phyloP scores from a whole-genome alignment of 2,888 invertebrate species.

The Belgica antarctica region DNA sequence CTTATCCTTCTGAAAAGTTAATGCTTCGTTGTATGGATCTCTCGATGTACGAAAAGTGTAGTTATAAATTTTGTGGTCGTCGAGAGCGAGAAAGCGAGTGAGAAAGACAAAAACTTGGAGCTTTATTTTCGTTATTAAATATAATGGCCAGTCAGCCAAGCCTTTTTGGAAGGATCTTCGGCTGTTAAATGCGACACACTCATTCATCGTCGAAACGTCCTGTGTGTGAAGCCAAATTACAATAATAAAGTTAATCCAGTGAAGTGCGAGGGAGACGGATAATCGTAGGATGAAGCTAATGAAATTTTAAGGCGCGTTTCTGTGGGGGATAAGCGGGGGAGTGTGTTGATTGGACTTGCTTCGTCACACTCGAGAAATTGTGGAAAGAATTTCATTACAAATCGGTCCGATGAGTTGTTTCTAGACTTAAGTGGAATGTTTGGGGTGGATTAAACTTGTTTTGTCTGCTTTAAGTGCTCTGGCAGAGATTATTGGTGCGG shows the following conservation, averaged over 20 bases:
- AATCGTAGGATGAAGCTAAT: too few relatives aligned
- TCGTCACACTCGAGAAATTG: too few relatives aligned
- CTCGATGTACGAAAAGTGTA: not conserved
- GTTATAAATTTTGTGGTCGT: conserved; percentile 34
- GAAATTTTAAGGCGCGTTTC: too few relatives aligned
- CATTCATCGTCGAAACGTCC: not conserved
- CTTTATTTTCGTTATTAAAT: conserved; percentile 40
- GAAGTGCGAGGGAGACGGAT: not conserved
- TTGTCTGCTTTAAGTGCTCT: too few relatives aligned
- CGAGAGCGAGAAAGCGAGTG: conserved; percentile 4
- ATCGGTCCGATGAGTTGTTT: too few relatives aligned
- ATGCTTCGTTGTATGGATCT: conserved; percentile 18
- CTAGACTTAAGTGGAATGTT: too few relatives aligned
- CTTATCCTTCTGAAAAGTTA: conserved; percentile 41
- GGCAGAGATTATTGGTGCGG: too few relatives aligned
- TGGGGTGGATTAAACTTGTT: too few relatives aligned
- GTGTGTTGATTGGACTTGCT: too few relatives aligned
- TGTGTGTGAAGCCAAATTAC: too few relatives aligned
- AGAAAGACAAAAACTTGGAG: not conserved
- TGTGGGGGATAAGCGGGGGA: too few relatives aligned
- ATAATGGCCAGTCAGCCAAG: conserved; percentile 22
- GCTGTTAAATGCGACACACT: not conserved
- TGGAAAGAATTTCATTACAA: too few relatives aligned
- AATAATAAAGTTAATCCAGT: conserved; percentile 20
- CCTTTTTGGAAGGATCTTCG: not conserved